Evolutionary conservation across 2,888 invertebrate species (phyloP).

Genomic region (Prostheceraeus crozeri): DNA sequence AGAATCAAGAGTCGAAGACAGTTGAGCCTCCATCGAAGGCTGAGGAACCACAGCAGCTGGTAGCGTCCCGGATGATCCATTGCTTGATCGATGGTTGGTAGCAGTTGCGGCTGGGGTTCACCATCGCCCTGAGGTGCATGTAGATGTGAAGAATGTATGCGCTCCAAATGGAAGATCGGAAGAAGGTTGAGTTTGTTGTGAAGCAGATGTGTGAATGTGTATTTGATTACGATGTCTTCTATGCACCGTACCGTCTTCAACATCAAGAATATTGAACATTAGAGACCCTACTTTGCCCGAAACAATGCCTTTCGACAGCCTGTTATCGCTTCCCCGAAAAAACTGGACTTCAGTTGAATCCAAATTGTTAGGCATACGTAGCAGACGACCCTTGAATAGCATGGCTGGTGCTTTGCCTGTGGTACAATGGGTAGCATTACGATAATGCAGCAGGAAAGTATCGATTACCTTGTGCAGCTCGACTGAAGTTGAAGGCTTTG

Average conservation of each 20-base stretch:
- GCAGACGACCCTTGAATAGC: not conserved
- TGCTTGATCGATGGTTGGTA: no score
- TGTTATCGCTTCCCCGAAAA: slow-evolving; percentile 15
- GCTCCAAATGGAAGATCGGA: no score
- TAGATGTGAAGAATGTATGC: no score
- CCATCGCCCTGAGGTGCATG: no score
- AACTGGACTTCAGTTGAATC: slow-evolving; percentile 25
- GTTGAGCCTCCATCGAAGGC: no score
- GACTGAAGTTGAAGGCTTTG: not conserved
- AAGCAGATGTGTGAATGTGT: no score
- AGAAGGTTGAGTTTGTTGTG: no score
- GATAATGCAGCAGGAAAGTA: slow-evolving; percentile 2
- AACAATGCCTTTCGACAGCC: slow-evolving; percentile 16
- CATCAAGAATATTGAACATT: slow-evolving; percentile 23
- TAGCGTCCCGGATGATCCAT: no score
- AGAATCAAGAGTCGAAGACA: no score
- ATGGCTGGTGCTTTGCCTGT: not conserved
- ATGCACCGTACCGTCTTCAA: slow-evolving; percentile 10
- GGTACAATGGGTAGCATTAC: slow-evolving; percentile 2
- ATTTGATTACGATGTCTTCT: slow-evolving; percentile 24
- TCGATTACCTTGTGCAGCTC: not conserved
- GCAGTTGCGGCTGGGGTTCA: no score
- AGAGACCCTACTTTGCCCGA: not conserved
- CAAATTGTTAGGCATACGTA: slow-evolving; percentile 6
- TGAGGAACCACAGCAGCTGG: no score